These are phyloP conservation scores for Trachemys scripta DNA, from an alignment of 2,113 vertebrate species.

Conservation along the genomic window DNA sequence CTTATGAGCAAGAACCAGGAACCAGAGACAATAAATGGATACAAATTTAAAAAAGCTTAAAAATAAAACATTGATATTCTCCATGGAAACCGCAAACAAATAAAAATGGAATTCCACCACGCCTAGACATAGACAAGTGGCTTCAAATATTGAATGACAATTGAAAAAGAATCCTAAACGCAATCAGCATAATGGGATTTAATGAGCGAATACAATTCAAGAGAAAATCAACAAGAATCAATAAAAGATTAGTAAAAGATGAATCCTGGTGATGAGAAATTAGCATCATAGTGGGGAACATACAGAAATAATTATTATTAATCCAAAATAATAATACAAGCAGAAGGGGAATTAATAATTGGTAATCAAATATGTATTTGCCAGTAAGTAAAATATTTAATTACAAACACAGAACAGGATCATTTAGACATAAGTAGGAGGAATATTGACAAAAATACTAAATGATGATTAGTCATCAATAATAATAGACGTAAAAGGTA, in stretches of 20 bases:
- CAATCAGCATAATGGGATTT: not conserved
- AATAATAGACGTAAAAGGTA: not conserved
- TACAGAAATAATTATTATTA: not conserved
- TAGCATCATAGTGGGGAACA: not conserved
- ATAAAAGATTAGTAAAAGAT: not conserved
- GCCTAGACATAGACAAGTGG: not conserved
- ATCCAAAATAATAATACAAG: not conserved
- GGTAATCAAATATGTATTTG: not conserved
- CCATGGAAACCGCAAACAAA: not conserved
- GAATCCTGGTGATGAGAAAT: not conserved
- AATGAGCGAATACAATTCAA: not conserved
- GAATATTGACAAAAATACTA: not conserved
- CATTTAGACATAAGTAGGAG: not conserved
- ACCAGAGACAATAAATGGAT: not conserved
- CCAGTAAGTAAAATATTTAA: not conserved
- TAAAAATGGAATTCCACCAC: not conserved
- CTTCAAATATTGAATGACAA: not conserved
- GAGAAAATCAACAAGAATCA: not conserved
- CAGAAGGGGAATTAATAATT: not conserved
- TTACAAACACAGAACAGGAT: not conserved
- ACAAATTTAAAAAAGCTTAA: not conserved
- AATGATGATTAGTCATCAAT: not conserved
- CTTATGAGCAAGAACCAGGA: not conserved
- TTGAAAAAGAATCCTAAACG: not conserved
- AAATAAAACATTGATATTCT: not conserved